A percentile compares a stretch with the other conserved stretches of the same genome.
Evolutionary conservation across 2,113 vertebrate genomes (phyloP).

Genomic region (Rutilus rutilus): DNA sequence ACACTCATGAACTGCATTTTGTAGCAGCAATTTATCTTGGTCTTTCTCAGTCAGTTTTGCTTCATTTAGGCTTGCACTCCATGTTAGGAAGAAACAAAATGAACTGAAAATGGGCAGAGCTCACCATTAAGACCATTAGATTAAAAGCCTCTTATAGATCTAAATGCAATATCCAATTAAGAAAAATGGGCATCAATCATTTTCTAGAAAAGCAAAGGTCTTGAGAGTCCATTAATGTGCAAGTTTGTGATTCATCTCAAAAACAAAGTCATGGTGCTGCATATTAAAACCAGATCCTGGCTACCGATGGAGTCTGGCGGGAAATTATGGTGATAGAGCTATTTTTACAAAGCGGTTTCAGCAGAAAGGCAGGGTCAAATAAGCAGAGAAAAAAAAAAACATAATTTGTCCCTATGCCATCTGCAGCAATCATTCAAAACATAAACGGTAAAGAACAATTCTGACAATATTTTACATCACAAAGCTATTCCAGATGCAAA

Average conservation of each 20-base stretch:
- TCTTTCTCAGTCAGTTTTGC: background rate
- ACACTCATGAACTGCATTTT: background rate
- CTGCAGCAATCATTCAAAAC: slow-evolving; percentile 40
- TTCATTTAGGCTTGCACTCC: slow-evolving; percentile 11
- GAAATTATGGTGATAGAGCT: slow-evolving; percentile 34
- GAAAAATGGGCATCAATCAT: slow-evolving; percentile 25
- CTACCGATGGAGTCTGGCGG: background rate
- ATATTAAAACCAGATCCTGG: slow-evolving; percentile 12
- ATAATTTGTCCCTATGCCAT: slow-evolving; percentile 38
- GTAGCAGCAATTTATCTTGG: slow-evolving; percentile 27
- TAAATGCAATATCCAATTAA: slow-evolving; percentile 26
- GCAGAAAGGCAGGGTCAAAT: slow-evolving; percentile 34
- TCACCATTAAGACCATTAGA: slow-evolving; percentile 24
- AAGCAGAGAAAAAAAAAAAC: slow-evolving; percentile 33
- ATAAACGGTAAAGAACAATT: slow-evolving; percentile 18
- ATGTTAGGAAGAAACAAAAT: slow-evolving; percentile 7
- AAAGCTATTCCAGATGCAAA: slow-evolving; percentile 1
- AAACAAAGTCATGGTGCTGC: slow-evolving; percentile 12
- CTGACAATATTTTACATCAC: slow-evolving; percentile 12
- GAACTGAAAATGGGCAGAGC: slow-evolving; percentile 30
- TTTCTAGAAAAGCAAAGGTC: slow-evolving; percentile 14
- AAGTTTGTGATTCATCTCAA: slow-evolving; percentile 16
- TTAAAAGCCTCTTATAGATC: slow-evolving; percentile 35
- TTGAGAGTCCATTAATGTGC: slow-evolving; percentile 27
- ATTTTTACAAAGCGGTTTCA: slow-evolving; percentile 40